Base-by-base conservation (phyloP, 2,888 invertebrate genomes). In the Nemapogon koenigi region DNA sequence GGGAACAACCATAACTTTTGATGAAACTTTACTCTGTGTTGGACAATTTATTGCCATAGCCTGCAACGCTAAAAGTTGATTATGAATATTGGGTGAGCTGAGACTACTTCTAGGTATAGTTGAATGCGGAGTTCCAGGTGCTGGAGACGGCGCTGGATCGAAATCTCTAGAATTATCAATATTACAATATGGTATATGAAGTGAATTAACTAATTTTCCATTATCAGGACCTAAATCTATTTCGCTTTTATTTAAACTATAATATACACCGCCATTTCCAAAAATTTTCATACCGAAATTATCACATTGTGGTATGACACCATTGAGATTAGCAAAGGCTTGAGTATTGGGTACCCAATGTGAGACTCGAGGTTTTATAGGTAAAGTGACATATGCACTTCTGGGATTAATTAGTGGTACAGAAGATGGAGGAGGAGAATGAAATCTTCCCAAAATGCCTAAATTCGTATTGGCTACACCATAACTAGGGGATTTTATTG, bases 371-470 rank as follows among this genome's bases (percentile, higher is more conserved):
- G 91, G 92, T 55, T 89, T 82, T 48, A 93, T 82, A 0, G 93
- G 93, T 42, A 93, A 86, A 4, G 93, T 93, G n/a, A 91, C 90
- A 63, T 92, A 93, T 1, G 91, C 90, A 46, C 84, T 86, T 50
- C 88, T 85, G 1, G 86, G 83, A 38, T 78, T 82, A 30, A 87
- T 69, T 2, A 86, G 69, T 10, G 86, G 84, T 1, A 81, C 80
- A 4, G 67, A 59, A 1, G 83, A 82, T 17, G 82, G 71, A 46
- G 85, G 86, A 1, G 86, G 86, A 7, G 84, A 86, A 45, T 88
- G 86, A 17, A 86, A 85, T 31, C 6, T 31, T 6, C 31, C 31
- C 17, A 31, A 15, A 31, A 8, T 14, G 16, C 25, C 26, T 3
- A 16, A 6, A 33, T 68, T 67, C 2, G 64, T 57, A 4, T 60